A percentile compares a stretch with the other conserved stretches of the same genome.
phyloP scores from a whole-genome alignment of 2,797 vertebrate species.

The Nyctibius grandis region DNA sequence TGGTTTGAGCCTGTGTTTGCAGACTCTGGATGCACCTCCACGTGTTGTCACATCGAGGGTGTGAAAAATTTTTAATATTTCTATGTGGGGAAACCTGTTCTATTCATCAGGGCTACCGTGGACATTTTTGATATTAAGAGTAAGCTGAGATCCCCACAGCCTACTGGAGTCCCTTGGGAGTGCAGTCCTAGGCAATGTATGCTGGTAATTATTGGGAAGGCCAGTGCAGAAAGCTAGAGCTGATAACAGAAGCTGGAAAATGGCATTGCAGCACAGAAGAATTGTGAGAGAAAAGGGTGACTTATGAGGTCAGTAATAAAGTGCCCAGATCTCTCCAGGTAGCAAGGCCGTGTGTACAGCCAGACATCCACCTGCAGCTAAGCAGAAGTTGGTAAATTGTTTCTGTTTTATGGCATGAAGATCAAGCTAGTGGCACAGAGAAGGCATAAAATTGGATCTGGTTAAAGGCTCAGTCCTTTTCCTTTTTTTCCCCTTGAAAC shows the following conservation, averaged over 20 bases:
- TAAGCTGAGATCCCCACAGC: background rate
- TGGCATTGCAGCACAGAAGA: background rate
- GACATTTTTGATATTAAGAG: background rate
- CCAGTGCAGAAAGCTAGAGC: background rate
- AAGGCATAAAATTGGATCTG: background rate
- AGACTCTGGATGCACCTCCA: background rate
- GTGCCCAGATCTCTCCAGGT: background rate
- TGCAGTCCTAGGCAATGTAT: background rate
- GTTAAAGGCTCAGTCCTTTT: background rate
- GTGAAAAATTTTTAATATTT: background rate
- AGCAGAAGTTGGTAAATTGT: background rate
- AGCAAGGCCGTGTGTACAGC: background rate
- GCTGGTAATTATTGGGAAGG: background rate
- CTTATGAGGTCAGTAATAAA: background rate
- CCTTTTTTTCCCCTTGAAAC: background rate
- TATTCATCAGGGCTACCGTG: background rate
- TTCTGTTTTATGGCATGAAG: background rate
- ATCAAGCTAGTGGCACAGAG: background rate
- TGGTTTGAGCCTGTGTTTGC: background rate
- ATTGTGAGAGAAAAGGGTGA: background rate
- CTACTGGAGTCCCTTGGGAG: background rate
- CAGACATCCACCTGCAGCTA: background rate
- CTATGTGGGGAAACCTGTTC: background rate
- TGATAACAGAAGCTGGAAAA: background rate
- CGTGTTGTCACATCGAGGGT: background rate